A percentile compares a stretch with the other conserved stretches of the same genome.
Conservation (phyloP, 2,888 invertebrate species). For the Syrista parreyssii region DNA sequence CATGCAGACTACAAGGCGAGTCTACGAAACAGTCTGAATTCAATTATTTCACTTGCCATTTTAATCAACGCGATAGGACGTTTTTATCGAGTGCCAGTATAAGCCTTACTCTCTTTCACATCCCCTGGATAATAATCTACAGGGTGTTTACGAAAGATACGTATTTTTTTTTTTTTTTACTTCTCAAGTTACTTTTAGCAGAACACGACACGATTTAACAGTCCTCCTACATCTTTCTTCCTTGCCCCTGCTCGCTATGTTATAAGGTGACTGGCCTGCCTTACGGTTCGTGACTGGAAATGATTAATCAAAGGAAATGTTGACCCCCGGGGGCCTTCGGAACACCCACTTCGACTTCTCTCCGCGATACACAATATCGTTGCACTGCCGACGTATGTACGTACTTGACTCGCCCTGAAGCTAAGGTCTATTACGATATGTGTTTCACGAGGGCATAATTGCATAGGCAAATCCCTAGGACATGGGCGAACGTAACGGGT, state of each 20-base stretch:
- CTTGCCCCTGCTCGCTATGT: not conserved
- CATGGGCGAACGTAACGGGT: not conserved
- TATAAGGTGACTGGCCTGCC: not conserved
- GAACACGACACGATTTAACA: not conserved
- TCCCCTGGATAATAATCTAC: not conserved
- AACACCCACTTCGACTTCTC: constrained; percentile 17
- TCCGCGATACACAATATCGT: constrained; percentile 18
- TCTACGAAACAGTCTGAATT: not conserved
- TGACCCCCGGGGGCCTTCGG: not conserved
- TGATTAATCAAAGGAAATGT: not conserved
- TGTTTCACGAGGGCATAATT: not conserved
- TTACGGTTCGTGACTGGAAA: not conserved
- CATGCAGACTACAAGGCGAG: not conserved
- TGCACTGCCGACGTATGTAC: constrained; percentile 16
- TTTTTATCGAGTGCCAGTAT: not conserved
- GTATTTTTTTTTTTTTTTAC: not conserved
- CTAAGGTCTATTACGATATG: not conserved
- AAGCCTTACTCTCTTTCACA: not conserved
- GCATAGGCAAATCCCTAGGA: not conserved
- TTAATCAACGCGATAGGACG: not conserved
- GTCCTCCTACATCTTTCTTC: not conserved
- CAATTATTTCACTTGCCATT: not conserved
- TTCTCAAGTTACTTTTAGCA: not conserved
- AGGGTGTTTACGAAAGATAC: not conserved
- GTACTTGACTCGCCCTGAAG: not conserved